These are phyloP conservation scores for Poeciliopsis prolifica DNA, from an alignment of 2,113 vertebrate species.

Conservation along the genomic window DNA sequence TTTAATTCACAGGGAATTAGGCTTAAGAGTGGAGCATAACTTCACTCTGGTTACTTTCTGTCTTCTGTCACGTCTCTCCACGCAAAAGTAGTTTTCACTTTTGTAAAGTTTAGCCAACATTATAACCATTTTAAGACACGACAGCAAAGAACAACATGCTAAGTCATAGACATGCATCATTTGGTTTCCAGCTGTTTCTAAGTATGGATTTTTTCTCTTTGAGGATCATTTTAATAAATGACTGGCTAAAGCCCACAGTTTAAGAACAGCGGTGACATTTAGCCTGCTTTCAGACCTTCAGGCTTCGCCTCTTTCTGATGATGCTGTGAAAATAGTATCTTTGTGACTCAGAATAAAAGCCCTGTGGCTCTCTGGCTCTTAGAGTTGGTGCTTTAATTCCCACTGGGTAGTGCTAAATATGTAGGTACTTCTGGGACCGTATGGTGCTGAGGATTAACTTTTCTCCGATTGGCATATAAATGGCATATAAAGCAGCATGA, in stretches of 20 bases:
- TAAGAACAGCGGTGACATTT: conserved; percentile 19
- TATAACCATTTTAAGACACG: background rate
- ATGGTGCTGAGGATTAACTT: conserved; percentile 48
- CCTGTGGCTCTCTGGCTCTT: conserved; percentile 2
- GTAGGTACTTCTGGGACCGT: conserved; percentile 35
- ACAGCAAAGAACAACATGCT: background rate
- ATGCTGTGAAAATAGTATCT: conserved; percentile 16
- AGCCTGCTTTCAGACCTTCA: conserved; percentile 11
- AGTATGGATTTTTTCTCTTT: too few species aligned
- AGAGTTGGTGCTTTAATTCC: conserved; percentile 42
- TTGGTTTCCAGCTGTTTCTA: background rate
- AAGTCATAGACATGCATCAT: background rate
- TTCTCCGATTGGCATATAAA: conserved; percentile 56
- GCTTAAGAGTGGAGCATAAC: background rate
- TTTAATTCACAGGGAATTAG: conserved; percentile 18
- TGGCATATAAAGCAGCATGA: conserved; percentile 61
- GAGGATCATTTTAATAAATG: background rate
- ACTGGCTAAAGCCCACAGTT: background rate
- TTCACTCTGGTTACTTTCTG: too few species aligned
- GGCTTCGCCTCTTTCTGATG: conserved; percentile 2
- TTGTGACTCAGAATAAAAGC: conserved; percentile 16
- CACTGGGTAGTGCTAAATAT: conserved; percentile 29
- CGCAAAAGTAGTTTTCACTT: too few species aligned
- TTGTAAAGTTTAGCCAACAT: background rate
- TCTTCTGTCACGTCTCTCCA: too few species aligned